Evolutionary conservation across 1,140 invertebrate species (phyloP), one percentile per base, ranked within the genome.

Genomic region (Bombus sibiricus): DNA sequence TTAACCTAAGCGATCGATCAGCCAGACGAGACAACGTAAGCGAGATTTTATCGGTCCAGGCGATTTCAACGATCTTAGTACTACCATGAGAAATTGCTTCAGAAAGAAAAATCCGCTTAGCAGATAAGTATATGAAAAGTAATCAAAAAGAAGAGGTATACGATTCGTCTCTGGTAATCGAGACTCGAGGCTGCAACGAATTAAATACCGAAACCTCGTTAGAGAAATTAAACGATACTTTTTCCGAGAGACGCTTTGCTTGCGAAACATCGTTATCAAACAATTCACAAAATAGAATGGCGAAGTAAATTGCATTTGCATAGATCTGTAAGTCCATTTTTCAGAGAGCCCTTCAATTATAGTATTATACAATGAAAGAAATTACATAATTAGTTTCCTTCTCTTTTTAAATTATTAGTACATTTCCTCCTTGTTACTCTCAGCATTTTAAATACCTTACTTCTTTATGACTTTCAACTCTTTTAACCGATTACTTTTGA

Each of bases 61-160:
- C 18, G 66, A 79, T 71, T 62, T 37, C 43, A 37, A 41, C 62
- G 22, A 34, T 80, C 22, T 74, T 22, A 34, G 25, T 81, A 32
- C 66, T 53, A 57, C 22, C 37, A 37, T 25, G 8, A 53, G 68
- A 43, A 32, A n/a, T 39, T 22, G 37, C 22, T n/a, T 28, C 28
- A n/a, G 43, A 34, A 43, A 68, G 62, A 81, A 68, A 72, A 74
- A 75, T 81, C n/a, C 71, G 68, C 37, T 69, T 69, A 41, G 22
- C 39, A 62, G 53, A 37, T 80, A 62, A 72, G 12, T 53, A 25
- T 41, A 47, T 73, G 78, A 53, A 75, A 64, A 72, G 43, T 68
- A 76, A 76, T 83, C 15, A 47, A 53, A 66, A 28, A 6, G 28
- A 74, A 43, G 15, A 28, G 41, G 32, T 64, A 39, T 74, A 62